Percentiles rank a stretch among this genome's conserved stretches.
phyloP scores from a whole-genome alignment of 1,140 invertebrate species.

The Lepidurus couesii region DNA sequence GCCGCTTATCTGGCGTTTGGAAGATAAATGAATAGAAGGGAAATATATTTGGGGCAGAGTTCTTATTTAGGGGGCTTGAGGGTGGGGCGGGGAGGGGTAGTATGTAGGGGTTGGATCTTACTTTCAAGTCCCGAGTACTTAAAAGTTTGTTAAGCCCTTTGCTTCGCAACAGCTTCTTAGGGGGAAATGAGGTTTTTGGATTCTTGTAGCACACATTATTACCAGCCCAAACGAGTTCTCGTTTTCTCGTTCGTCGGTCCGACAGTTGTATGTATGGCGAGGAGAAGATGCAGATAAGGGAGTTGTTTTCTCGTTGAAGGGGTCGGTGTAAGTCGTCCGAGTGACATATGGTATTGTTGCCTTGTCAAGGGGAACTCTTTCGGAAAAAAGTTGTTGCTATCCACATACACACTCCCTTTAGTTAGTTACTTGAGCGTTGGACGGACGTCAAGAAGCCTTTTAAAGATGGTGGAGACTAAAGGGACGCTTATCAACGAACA shows the following conservation, averaged over 20 bases:
- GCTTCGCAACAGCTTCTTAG: background rate
- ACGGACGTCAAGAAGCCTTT: background rate
- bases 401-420: background rate
- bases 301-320: slow-evolving; percentile 10
- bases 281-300: background rate
- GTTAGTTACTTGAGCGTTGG: background rate
- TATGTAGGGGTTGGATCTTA: no score
- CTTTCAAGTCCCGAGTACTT: background rate
- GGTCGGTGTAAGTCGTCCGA: background rate
- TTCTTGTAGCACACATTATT: background rate
- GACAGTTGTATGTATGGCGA: background rate
- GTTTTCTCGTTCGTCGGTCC: no score
- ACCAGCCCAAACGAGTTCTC: background rate
- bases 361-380: background rate
- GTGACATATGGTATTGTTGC: slow-evolving; percentile 18
- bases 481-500: background rate
- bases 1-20: background rate
- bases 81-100: background rate
- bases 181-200: background rate
- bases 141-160: background rate
- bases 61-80: no score
- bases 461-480: background rate
- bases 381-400: background rate
- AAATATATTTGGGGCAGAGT: background rate
- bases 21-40: background rate